phyloP scores from a whole-genome alignment of 35 echinoderm and acorn worm genomes.

The Hemicentrotus pulcherrimus region DNA sequence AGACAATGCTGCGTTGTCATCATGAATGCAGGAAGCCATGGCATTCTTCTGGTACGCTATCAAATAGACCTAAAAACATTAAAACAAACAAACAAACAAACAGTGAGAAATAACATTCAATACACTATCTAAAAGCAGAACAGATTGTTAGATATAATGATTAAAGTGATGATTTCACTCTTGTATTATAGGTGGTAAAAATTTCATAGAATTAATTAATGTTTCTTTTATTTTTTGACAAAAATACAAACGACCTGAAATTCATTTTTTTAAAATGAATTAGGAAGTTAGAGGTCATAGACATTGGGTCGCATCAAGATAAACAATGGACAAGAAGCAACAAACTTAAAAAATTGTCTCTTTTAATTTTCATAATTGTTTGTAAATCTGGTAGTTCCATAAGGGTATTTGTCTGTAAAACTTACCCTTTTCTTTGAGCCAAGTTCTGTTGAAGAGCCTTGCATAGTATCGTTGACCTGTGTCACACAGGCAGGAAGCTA shows the following conservation, averaged over 20 bases:
- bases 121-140: neutral
- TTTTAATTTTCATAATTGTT: neutral
- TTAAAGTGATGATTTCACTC: neutral
- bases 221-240: neutral
- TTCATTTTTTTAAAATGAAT: neutral
- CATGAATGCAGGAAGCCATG: conserved; percentile 37
- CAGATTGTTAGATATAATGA: neutral
- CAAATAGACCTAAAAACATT: neutral
- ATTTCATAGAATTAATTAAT: no score
- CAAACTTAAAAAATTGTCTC: neutral
- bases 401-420: neutral
- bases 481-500: conserved; percentile 94
- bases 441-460: conserved; percentile 81
- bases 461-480: conserved; percentile 94
- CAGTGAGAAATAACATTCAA: neutral
- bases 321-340: neutral
- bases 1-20: neutral
- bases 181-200: neutral
- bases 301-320: neutral
- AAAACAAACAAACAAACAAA: neutral
- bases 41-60: conserved; percentile 10
- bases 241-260: neutral
- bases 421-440: conserved; percentile 85
- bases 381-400: neutral
- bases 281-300: neutral